These are phyloP conservation scores for Pao palembangensis DNA, from an alignment of 2,113 vertebrate species.

Conservation along the genomic window DNA sequence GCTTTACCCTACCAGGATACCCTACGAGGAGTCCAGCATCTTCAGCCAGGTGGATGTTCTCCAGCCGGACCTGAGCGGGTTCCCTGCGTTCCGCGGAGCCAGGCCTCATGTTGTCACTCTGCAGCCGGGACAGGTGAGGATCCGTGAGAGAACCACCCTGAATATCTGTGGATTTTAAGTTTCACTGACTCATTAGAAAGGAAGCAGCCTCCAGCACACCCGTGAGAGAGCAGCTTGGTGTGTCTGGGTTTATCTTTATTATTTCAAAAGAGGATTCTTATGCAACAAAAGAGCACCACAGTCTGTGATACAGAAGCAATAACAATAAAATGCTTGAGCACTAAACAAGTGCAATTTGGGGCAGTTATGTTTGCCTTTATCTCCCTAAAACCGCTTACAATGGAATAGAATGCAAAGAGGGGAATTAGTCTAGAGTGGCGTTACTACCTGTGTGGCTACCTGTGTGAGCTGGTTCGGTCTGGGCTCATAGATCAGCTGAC, in stretches of 20 bases:
- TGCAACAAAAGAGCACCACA: too few relatives aligned
- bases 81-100: slow-evolving; percentile 78
- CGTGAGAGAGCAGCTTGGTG: too few relatives aligned
- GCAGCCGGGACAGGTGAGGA: slow-evolving; percentile 87
- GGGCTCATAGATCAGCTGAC: not conserved
- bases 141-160: too few relatives aligned
- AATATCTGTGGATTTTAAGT: too few relatives aligned
- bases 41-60: slow-evolving; percentile 89
- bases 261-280: too few relatives aligned
- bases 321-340: slow-evolving; percentile 27
- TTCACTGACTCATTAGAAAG: too few relatives aligned
- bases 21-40: slow-evolving; percentile 96
- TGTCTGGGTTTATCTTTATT: too few relatives aligned
- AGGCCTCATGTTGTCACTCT: slow-evolving; percentile 80
- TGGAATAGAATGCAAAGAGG: not conserved
- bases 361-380: slow-evolving; percentile 14
- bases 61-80: slow-evolving; percentile 80
- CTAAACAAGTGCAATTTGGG: slow-evolving; percentile 31
- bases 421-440: not conserved
- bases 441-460: slow-evolving; percentile 1
- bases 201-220: too few relatives aligned
- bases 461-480: slow-evolving; percentile 6
- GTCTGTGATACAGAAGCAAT: slow-evolving; percentile 19
- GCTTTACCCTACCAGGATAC: slow-evolving; percentile 94
- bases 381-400: not conserved